These are phyloP conservation scores for Microtus montanus DNA, from an alignment of 2,113 vertebrate genomes.

Conservation along the genomic window DNA sequence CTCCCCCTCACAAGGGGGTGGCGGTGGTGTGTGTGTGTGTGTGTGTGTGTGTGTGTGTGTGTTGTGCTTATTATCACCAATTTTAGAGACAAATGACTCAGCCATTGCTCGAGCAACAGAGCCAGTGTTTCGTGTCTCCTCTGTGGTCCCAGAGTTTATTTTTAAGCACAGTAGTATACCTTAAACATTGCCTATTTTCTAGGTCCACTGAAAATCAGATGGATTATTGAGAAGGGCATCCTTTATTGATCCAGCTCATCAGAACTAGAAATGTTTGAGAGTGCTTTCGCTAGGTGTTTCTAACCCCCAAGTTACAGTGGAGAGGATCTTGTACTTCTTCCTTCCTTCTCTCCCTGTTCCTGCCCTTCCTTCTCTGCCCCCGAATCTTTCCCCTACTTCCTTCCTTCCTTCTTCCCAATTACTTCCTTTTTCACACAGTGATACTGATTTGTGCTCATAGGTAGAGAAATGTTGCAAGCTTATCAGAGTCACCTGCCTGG, in stretches of 20 bases:
- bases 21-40: too few relatives aligned
- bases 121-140: background rate
- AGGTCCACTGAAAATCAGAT: background rate
- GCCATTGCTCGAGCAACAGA: background rate
- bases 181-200: background rate
- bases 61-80: background rate
- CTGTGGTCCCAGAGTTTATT: background rate
- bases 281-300: background rate
- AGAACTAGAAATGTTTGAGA: background rate
- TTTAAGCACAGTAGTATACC: background rate
- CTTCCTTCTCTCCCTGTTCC: background rate
- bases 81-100: background rate
- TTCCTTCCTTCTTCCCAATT: background rate
- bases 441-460: background rate
- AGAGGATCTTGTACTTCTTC: too few relatives aligned
- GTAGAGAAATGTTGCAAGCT: background rate
- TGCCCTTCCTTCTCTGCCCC: fast-evolving
- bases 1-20: background rate
- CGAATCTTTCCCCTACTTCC: too few relatives aligned
- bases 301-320: background rate
- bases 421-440: background rate
- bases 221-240: background rate
- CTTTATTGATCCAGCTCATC: background rate
- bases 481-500: background rate
- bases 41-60: background rate